Conservation (phyloP, 2,113 vertebrate genomes). For the Cebus imitator region DNA sequence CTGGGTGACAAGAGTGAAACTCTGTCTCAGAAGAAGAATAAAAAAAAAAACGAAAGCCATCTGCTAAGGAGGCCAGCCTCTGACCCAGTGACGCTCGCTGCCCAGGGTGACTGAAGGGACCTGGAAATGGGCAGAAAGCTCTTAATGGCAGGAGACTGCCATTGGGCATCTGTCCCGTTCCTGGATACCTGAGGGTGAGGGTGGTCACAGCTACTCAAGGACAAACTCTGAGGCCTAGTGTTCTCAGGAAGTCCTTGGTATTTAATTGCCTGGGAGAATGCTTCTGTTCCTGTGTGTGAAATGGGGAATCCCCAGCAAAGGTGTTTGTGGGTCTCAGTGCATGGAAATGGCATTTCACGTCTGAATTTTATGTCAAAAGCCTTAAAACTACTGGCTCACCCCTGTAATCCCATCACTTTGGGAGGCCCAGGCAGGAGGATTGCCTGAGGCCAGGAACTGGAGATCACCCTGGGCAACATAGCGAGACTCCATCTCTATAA, state of each 20-base stretch:
- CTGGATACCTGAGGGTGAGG: fast-evolving
- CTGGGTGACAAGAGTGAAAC: too few species aligned
- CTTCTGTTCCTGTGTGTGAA: neutral
- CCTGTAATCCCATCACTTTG: too few species aligned
- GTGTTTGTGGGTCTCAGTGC: neutral
- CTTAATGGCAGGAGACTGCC: neutral
- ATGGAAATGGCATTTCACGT: fast-evolving
- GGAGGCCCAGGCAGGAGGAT: too few species aligned
- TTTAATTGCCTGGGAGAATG: neutral
- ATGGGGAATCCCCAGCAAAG: fast-evolving
- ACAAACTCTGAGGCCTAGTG: fast-evolving
- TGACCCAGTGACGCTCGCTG: neutral
- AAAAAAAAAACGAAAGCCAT: neutral
- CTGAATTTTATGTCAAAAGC: neutral
- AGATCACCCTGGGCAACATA: too few species aligned
- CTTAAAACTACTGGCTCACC: too few species aligned
- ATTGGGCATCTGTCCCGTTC: fast-evolving
- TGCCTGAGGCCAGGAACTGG: too few species aligned
- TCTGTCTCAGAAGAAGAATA: too few species aligned
- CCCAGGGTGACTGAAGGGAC: neutral
- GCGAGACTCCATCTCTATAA: too few species aligned
- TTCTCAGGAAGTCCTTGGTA: fast-evolving
- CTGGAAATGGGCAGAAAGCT: neutral
- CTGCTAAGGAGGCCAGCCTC: neutral
- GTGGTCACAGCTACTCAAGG: neutral